A percentile compares a stretch with the other conserved stretches of the same genome.
phyloP scores from a whole-genome alignment of 30 jellyfish, hydroid and myxozoan species.

The Phacellophora camtschatica region DNA sequence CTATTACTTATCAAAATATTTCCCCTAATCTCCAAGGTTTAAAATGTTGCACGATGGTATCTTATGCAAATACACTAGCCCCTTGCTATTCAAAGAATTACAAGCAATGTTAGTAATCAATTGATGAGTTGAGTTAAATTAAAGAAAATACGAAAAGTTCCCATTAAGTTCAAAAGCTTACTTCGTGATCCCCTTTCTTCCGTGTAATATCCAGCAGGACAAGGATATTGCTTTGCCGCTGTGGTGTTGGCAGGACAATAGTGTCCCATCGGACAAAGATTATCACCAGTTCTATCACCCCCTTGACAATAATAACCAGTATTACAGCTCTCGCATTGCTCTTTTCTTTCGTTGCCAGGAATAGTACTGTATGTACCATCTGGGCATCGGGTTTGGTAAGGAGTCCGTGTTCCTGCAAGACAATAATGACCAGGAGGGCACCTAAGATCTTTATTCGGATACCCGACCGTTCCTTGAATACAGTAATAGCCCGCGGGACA shows the following conservation, averaged over 20 bases:
- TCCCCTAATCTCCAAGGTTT: too few species aligned
- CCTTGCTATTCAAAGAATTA: too few species aligned
- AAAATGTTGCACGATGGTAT: too few species aligned
- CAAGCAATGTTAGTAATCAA: too few species aligned
- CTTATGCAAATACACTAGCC: too few species aligned
- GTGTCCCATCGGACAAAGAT: constrained; percentile 96
- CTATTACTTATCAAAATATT: too few species aligned
- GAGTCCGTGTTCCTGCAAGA: constrained; percentile 74
- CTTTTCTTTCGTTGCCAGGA: constrained; percentile 78
- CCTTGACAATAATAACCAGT: constrained; percentile 92
- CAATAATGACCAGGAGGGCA: constrained; percentile 99
- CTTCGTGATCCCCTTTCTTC: constrained; percentile 90
- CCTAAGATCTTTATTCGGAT: constrained; percentile 66
- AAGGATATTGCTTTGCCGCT: constrained; percentile 76
- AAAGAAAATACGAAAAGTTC: too few species aligned
- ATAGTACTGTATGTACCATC: constrained; percentile 75
- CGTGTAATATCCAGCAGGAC: constrained; percentile 92
- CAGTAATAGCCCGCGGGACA: constrained; percentile 98
- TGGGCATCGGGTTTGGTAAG: constrained; percentile 81
- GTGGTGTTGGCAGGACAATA: constrained; percentile 87
- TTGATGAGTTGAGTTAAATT: too few species aligned
- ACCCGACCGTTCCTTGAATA: constrained; percentile 86
- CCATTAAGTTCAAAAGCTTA: too few species aligned
- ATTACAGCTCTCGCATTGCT: constrained; percentile 79
- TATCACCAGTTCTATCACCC: constrained; percentile 93